Evolutionary conservation across 2,797 vertebrate species (phyloP).

Genomic region (Microhierax caerulescens): DNA sequence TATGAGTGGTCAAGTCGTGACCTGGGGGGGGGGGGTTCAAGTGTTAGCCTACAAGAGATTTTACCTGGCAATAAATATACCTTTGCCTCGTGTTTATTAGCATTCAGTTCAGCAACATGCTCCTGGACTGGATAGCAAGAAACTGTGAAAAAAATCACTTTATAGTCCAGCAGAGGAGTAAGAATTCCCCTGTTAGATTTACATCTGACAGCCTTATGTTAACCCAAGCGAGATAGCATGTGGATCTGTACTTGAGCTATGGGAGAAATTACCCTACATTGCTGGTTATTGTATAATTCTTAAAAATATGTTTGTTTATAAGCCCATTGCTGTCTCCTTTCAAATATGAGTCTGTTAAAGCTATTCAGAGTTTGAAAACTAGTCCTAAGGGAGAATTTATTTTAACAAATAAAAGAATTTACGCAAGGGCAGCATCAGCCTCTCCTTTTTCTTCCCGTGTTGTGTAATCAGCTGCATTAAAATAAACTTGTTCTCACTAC

Average conservation of each 20-base stretch:
- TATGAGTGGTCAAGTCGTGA: background rate
- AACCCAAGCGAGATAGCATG: background rate
- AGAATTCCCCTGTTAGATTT: background rate
- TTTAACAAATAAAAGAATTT: background rate
- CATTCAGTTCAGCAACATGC: fast-evolving
- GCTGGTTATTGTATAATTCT: background rate
- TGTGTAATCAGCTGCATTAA: constrained; percentile 10
- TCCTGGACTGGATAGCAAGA: background rate
- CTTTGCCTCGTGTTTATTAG: background rate
- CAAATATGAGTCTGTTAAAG: background rate
- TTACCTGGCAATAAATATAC: background rate
- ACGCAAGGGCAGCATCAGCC: background rate
- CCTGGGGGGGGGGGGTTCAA: too few species aligned
- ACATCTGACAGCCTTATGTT: background rate
- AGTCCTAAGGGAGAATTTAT: background rate
- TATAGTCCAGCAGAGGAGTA: background rate
- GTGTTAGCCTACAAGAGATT: background rate
- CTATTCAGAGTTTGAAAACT: background rate
- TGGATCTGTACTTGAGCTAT: background rate
- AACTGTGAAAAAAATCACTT: background rate
- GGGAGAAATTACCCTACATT: background rate
- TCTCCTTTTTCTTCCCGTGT: background rate
- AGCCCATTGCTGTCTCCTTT: background rate
- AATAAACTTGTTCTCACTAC: constrained; percentile 30
- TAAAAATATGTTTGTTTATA: background rate